These are phyloP conservation scores for Euglossa dilemma DNA, from an alignment of 1,140 invertebrate genomes.

Conservation along the genomic window DNA sequence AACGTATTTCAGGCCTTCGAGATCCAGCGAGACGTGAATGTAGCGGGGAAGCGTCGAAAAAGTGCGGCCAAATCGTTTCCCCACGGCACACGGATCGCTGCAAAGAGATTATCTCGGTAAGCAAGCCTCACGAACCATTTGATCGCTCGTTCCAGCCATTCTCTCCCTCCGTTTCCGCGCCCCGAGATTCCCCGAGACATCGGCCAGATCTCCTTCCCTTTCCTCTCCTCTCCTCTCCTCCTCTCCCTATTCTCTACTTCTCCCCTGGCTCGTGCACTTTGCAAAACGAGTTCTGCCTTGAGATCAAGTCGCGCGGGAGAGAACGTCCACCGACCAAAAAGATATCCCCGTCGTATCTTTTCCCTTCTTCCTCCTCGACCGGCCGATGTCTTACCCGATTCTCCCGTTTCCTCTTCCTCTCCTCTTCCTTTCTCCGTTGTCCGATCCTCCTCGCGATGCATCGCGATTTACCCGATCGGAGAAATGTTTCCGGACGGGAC, in stretches of 20 bases:
- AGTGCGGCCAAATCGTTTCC: conserved; percentile 57
- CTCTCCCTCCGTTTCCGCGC: conserved; percentile 28
- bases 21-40: conserved; percentile 27
- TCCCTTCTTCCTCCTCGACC: conserved; percentile 16
- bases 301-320: conserved; percentile 41
- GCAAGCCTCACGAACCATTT: conserved; percentile 66
- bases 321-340: conserved; percentile 48
- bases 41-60: conserved; percentile 43
- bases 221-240: neutral
- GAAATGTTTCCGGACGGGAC: neutral
- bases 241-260: neutral
- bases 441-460: neutral
- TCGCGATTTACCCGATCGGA: neutral
- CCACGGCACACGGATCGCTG: conserved; percentile 52
- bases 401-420: neutral
- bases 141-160: conserved; percentile 62
- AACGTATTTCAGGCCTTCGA: conserved; percentile 55
- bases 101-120: conserved; percentile 68
- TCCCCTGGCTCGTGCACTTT: conserved; percentile 48
- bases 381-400: conserved; percentile 45
- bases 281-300: conserved; percentile 57
- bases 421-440: neutral
- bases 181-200: conserved; percentile 37
- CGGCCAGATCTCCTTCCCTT: conserved; percentile 39
- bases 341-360: conserved; percentile 45